Evolutionary conservation across 1,140 invertebrate genomes (phyloP).

Genomic region (Varroa destructor): DNA sequence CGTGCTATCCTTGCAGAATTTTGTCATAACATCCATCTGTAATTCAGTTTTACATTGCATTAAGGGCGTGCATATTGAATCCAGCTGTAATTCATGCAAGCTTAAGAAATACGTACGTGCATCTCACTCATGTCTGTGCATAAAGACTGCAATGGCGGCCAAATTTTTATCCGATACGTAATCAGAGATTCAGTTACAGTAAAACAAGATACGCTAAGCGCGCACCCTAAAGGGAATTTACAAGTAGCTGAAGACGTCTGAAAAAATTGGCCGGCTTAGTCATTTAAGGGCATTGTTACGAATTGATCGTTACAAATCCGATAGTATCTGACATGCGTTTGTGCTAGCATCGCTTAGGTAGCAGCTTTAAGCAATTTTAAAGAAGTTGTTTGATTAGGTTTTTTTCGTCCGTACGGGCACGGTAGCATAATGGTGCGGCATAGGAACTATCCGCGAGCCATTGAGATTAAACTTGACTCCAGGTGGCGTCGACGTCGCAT

Average conservation of each 20-base stretch:
- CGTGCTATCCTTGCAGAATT: constrained; percentile 22
- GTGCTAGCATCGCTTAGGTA: too few relatives aligned
- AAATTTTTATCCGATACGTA: not conserved
- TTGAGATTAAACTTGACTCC: constrained; percentile 12
- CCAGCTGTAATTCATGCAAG: not conserved
- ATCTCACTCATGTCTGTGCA: not conserved
- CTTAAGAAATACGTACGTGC: not conserved
- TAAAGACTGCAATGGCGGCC: not conserved
- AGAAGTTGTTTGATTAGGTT: not conserved
- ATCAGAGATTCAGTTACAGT: not conserved
- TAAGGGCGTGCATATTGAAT: not conserved
- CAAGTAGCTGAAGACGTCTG: too few relatives aligned
- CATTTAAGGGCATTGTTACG: too few relatives aligned
- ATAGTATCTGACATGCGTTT: too few relatives aligned
- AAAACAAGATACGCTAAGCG: not conserved
- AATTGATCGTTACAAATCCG: too few relatives aligned
- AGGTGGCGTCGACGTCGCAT: not conserved
- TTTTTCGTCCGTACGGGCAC: not conserved
- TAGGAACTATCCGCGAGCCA: not conserved
- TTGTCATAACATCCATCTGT: constrained; percentile 24
- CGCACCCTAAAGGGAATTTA: not conserved
- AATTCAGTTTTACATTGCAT: not conserved
- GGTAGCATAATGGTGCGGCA: constrained; percentile 9
- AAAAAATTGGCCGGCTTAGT: too few relatives aligned
- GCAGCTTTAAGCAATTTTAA: too few relatives aligned